Evolutionary conservation across 2,113 vertebrate species (phyloP).

Genomic region (Actenoides hombroni): DNA sequence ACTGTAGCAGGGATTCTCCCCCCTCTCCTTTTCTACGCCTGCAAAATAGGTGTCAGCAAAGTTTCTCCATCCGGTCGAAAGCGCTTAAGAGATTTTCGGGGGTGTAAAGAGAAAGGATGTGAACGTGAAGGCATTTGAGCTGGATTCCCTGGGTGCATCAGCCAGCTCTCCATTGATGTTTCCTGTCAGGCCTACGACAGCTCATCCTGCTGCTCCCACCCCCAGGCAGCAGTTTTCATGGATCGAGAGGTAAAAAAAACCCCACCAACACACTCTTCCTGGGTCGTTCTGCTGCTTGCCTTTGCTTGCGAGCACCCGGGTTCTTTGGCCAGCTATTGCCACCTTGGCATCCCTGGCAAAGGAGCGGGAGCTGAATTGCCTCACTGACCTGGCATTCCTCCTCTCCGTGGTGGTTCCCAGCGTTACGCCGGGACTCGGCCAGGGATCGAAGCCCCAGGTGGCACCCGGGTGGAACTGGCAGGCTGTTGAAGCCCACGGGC

Average conservation of each 20-base stretch:
- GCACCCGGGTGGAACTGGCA: background rate
- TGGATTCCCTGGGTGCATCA: background rate
- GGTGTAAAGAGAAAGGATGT: background rate
- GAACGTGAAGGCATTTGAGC: background rate
- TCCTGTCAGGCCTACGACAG: background rate
- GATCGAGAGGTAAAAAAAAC: background rate
- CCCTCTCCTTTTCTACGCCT: accelerated
- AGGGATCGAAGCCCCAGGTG: background rate
- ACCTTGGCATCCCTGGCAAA: background rate
- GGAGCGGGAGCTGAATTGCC: background rate
- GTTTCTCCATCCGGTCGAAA: background rate
- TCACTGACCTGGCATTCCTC: background rate
- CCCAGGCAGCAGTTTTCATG: background rate
- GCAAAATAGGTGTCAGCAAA: background rate
- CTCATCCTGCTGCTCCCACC: background rate
- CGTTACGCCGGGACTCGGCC: background rate
- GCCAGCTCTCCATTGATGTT: background rate
- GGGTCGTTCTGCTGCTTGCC: background rate
- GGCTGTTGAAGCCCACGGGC: background rate
- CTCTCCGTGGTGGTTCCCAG: background rate
- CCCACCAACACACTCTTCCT: background rate
- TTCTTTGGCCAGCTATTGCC: background rate
- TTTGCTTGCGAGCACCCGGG: background rate
- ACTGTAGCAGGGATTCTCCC: background rate
- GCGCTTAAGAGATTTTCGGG: background rate